phyloP scores from a whole-genome alignment of 2,797 vertebrate genomes.

The Myotis pilosus region DNA sequence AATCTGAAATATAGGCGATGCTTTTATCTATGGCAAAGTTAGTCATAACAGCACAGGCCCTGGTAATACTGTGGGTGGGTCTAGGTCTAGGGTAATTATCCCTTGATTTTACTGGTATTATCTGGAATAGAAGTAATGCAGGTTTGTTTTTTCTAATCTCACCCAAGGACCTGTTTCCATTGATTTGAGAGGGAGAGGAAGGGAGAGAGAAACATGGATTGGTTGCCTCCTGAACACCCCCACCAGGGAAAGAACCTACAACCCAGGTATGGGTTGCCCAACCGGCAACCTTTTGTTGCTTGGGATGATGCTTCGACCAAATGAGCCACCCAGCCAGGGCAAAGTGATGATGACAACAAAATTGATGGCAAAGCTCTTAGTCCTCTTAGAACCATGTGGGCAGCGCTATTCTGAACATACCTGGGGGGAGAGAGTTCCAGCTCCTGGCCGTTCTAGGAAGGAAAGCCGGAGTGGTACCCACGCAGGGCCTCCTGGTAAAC shows the following conservation, averaged over 20 bases:
- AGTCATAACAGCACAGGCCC: neutral
- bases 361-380: neutral
- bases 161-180: neutral
- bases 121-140: neutral
- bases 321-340: neutral
- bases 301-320: neutral
- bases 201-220: neutral
- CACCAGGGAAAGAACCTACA: neutral
- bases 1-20: neutral
- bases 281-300: neutral
- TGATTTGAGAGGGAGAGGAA: neutral
- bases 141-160: neutral
- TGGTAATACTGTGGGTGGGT: neutral
- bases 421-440: neutral
- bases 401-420: neutral
- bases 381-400: neutral
- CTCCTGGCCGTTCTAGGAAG: neutral
- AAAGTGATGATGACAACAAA: neutral
- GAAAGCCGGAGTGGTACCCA: neutral
- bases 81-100: neutral
- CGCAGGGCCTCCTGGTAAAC: neutral
- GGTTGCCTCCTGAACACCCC: neutral
- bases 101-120: neutral
- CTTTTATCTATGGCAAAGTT: neutral
- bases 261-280: neutral